phyloP scores from a whole-genome alignment of 2,113 vertebrate genomes.

The Cololabis saira region DNA sequence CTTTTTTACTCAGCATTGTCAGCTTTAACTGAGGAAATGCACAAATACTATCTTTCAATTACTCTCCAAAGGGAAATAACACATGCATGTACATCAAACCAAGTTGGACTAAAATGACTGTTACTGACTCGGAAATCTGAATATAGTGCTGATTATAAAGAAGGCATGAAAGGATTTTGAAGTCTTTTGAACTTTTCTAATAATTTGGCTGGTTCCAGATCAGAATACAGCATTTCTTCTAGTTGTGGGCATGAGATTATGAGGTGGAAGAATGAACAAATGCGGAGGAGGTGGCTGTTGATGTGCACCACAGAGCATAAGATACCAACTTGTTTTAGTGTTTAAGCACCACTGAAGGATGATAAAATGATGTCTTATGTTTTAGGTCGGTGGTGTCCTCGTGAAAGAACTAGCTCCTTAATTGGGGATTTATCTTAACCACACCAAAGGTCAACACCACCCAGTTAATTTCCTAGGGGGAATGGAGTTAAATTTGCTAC shows the following conservation, averaged over 20 bases:
- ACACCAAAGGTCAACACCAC: slow-evolving; percentile 61
- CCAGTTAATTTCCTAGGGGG: slow-evolving; percentile 49
- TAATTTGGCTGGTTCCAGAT: slow-evolving; percentile 33
- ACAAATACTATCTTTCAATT: no score
- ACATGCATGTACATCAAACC: background rate
- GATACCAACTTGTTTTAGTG: slow-evolving; percentile 28
- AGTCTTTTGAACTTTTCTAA: slow-evolving; percentile 32
- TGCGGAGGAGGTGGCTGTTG: slow-evolving; percentile 7
- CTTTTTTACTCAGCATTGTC: background rate
- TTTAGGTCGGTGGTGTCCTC: slow-evolving; percentile 32
- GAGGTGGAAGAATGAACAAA: slow-evolving; percentile 21
- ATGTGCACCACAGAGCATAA: slow-evolving; percentile 3
- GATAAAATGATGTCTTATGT: slow-evolving; percentile 36
- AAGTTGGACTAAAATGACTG: slow-evolving; percentile 9
- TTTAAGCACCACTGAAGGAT: slow-evolving; percentile 33
- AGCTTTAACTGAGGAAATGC: no score
- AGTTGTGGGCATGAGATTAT: slow-evolving; percentile 16
- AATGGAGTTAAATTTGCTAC: slow-evolving; percentile 46
- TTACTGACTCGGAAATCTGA: slow-evolving; percentile 8
- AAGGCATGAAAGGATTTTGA: slow-evolving; percentile 37
- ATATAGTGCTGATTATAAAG: slow-evolving; percentile 20
- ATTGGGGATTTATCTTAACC: slow-evolving; percentile 59
- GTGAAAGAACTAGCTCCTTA: slow-evolving; percentile 29
- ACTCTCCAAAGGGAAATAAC: no score
- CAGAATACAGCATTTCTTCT: slow-evolving; percentile 16